These are phyloP conservation scores for Dynastes hyllus DNA, from an alignment of 2,888 invertebrate species.

Conservation along the genomic window DNA sequence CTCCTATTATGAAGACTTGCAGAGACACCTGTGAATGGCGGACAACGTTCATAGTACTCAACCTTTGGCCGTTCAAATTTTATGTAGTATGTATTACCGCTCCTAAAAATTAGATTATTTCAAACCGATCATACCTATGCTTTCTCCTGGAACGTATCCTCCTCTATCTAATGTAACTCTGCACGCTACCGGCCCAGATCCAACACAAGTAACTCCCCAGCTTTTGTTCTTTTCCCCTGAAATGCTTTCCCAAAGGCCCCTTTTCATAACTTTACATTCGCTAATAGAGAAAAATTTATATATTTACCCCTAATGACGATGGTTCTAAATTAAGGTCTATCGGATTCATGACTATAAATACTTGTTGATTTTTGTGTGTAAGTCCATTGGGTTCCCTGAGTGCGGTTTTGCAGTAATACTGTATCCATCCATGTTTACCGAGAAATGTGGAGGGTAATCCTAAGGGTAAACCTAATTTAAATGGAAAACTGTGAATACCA, in stretches of 20 bases:
- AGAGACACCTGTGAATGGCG: slow-evolving; percentile 73
- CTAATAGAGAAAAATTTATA: slow-evolving; percentile 14
- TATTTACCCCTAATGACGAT: slow-evolving; percentile 86
- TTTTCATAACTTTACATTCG: slow-evolving; percentile 55
- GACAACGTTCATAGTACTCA: background rate
- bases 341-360: slow-evolving; percentile 97
- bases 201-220: slow-evolving; percentile 92
- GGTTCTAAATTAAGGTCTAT: slow-evolving; percentile 94
- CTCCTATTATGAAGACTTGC: slow-evolving; percentile 91
- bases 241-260: slow-evolving; percentile 82
- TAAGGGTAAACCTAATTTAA: slow-evolving; percentile 91
- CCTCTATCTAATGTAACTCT: slow-evolving; percentile 91
- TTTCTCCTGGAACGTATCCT: slow-evolving; percentile 96
- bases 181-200: slow-evolving; percentile 90
- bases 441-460: slow-evolving; percentile 94
- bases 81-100: too few species aligned
- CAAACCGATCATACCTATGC: slow-evolving; percentile 76
- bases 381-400: slow-evolving; percentile 90
- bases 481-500: slow-evolving; percentile 96
- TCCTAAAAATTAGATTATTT: background rate
- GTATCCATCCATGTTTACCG: slow-evolving; percentile 96
- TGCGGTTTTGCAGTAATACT: slow-evolving; percentile 94
- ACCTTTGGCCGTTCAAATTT: background rate
- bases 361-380: slow-evolving; percentile 96
- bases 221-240: slow-evolving; percentile 92